phyloP scores from a whole-genome alignment of 2,113 vertebrate species.

The Bufo gargarizans region DNA sequence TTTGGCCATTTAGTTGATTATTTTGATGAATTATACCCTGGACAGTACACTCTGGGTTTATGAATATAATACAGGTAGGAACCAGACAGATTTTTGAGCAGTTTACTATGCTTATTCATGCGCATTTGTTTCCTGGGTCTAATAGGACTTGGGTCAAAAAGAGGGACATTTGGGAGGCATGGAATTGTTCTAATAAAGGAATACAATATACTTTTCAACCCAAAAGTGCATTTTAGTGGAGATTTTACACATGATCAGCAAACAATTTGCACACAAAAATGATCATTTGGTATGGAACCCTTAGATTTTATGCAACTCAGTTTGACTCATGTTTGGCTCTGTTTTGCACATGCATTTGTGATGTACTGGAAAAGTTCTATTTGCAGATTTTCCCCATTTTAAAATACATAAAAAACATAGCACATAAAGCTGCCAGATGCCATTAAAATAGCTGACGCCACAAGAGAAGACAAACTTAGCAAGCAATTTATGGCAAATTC shows the following conservation, averaged over 20 bases:
- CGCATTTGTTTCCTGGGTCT: too few relatives aligned
- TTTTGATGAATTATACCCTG: too few relatives aligned
- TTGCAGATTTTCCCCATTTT: background rate
- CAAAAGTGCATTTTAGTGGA: background rate
- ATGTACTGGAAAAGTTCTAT: background rate
- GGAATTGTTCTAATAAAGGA: background rate
- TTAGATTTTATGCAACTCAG: background rate
- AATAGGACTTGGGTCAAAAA: too few relatives aligned
- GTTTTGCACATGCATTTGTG: background rate
- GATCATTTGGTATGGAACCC: background rate
- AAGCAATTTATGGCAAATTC: background rate
- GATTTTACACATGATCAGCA: background rate
- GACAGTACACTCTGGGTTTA: too few relatives aligned
- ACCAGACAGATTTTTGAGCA: too few relatives aligned
- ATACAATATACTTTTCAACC: background rate
- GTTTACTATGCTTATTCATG: too few relatives aligned
- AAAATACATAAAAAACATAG: slow-evolving; percentile 15
- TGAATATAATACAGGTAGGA: too few relatives aligned
- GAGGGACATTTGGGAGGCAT: too few relatives aligned
- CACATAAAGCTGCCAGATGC: slow-evolving; percentile 8
- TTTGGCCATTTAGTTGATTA: too few relatives aligned
- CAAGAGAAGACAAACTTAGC: background rate
- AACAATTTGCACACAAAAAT: background rate
- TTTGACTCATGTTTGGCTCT: background rate
- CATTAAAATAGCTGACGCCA: background rate